Evolutionary conservation across 2,113 vertebrate species (phyloP).

Genomic region (Brachyhypopomus gauderio): DNA sequence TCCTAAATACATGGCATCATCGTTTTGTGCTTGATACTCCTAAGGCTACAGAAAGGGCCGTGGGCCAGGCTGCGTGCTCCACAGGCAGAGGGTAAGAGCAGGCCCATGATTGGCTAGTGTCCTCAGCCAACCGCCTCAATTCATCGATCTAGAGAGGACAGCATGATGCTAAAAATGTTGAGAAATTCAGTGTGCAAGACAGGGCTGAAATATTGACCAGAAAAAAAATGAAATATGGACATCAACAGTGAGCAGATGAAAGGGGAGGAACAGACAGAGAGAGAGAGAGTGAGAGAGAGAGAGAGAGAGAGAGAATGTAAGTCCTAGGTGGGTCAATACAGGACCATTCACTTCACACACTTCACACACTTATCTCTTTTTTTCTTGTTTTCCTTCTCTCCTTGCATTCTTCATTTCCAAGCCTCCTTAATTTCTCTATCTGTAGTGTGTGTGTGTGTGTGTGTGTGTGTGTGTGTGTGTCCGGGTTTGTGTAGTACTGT

Average conservation of each 20-base stretch:
- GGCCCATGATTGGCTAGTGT: conserved; percentile 13
- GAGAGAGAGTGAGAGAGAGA: background rate
- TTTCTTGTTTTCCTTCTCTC: background rate
- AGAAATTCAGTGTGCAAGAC: background rate
- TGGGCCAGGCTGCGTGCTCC: background rate
- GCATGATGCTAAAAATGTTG: conserved; percentile 8
- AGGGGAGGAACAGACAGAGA: background rate
- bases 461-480: conserved; percentile 14
- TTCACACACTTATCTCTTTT: conserved; percentile 25
- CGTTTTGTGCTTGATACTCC: no score
- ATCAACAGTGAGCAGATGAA: conserved; percentile 7
- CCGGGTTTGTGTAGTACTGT: background rate
- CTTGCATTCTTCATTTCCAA: conserved; percentile 1
- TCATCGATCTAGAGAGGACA: conserved; percentile 17
- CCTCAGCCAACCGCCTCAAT: conserved; percentile 12
- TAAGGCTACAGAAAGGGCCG: background rate
- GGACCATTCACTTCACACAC: conserved; percentile 1
- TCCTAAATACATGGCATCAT: no score
- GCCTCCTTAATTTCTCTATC: conserved; percentile 27
- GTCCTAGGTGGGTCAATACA: background rate
- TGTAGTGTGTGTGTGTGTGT: background rate
- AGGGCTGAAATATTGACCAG: conserved; percentile 15
- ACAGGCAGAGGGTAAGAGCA: background rate
- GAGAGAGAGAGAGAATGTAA: background rate
- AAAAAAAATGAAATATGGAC: conserved; percentile 5